Percentiles rank a stretch among this genome's conserved stretches.
Evolutionary conservation across 2,797 vertebrate species (phyloP).

Genomic region (Macropodus opercularis): DNA sequence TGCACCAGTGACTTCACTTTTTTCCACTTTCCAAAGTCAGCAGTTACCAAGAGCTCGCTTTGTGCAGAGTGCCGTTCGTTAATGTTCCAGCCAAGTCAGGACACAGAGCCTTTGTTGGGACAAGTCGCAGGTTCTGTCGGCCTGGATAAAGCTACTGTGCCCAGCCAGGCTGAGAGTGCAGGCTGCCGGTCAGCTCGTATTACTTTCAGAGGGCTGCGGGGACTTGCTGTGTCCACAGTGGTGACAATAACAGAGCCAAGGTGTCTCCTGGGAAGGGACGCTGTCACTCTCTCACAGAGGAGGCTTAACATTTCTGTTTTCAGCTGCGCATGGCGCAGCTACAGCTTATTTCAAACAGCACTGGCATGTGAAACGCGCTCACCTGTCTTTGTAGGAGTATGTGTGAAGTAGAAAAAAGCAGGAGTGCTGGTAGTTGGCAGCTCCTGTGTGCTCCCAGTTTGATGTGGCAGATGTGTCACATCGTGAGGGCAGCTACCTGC

Average conservation of each 20-base stretch:
- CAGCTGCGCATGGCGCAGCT: conserved; percentile 28
- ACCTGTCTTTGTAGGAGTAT: conserved; percentile 30
- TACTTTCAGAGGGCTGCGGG: conserved; percentile 57
- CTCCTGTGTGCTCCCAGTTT: conserved; percentile 31
- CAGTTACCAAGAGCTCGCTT: conserved; percentile 35
- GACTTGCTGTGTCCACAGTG: conserved; percentile 41
- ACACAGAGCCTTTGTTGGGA: conserved; percentile 40
- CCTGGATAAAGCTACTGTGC: conserved; percentile 45
- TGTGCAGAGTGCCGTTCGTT: conserved; percentile 46
- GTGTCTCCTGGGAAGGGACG: conserved; percentile 54
- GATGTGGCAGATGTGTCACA: conserved; percentile 65
- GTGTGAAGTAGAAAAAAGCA: conserved; percentile 30
- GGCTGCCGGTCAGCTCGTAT: conserved; percentile 65
- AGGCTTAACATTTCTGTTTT: conserved; percentile 33
- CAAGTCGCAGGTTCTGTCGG: conserved; percentile 59
- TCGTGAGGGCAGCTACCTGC: conserved; percentile 56
- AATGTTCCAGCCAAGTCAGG: conserved; percentile 26
- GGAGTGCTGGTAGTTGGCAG: conserved; percentile 38
- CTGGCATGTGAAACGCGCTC: conserved; percentile 46
- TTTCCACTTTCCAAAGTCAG: conserved; percentile 39
- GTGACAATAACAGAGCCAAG: conserved; percentile 63
- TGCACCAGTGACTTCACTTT: conserved; percentile 22
- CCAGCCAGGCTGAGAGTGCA: conserved; percentile 30
- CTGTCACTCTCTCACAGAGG: conserved; percentile 57
- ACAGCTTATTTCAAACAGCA: conserved; percentile 39